These are phyloP conservation scores for Callaeas wilsoni DNA, from an alignment of 2,113 vertebrate genomes.

Conservation along the genomic window DNA sequence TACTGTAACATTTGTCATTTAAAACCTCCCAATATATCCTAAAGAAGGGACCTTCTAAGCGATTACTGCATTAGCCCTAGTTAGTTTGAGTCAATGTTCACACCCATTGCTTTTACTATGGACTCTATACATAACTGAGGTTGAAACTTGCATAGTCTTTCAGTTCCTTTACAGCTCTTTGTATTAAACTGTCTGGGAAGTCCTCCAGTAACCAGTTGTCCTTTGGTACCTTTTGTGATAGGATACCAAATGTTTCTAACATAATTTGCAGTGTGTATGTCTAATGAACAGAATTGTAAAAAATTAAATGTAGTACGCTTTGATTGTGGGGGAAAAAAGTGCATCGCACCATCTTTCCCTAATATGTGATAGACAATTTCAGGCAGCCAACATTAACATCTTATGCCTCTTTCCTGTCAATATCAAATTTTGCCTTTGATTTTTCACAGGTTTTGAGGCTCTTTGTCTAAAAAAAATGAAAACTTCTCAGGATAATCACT, in stretches of 20 bases:
- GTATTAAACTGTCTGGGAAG: neutral
- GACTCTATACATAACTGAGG: neutral
- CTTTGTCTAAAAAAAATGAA: neutral
- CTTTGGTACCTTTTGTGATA: neutral
- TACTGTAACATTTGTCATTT: neutral
- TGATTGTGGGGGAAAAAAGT: neutral
- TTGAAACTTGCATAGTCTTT: neutral
- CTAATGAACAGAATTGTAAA: neutral
- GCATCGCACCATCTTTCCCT: neutral
- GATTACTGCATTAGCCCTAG: fast-evolving
- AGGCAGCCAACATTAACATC: neutral
- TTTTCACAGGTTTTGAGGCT: neutral
- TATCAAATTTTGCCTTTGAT: neutral
- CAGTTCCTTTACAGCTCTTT: neutral
- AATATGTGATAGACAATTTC: neutral
- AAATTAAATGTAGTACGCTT: neutral
- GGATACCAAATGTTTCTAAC: neutral
- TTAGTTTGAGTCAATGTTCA: neutral
- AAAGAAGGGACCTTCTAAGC: neutral
- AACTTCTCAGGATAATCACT: neutral
- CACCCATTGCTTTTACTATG: neutral
- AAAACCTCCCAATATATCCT: neutral
- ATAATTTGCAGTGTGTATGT: neutral
- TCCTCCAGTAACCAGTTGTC: neutral
- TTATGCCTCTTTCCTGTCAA: neutral